phyloP scores from a whole-genome alignment of 2,797 vertebrate genomes.

The Micromesistius poutassou region DNA sequence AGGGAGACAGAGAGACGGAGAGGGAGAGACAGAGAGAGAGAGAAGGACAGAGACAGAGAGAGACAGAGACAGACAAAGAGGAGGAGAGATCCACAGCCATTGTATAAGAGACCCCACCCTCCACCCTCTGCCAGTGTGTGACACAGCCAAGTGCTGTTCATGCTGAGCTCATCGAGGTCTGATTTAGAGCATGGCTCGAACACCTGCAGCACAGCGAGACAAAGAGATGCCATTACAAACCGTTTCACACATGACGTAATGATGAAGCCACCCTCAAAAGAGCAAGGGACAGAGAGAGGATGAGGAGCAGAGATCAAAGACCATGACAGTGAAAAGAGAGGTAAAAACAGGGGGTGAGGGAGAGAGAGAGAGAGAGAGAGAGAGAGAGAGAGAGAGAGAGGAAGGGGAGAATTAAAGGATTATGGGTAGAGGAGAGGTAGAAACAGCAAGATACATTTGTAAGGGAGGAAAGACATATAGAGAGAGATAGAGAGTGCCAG shows the following conservation, averaged over 20 bases:
- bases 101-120: neutral
- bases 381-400: neutral
- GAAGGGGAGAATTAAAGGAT: neutral
- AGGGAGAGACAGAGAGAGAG: too few relatives aligned
- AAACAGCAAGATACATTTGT: neutral
- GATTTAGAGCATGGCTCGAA: neutral
- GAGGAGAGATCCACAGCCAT: neutral
- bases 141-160: neutral
- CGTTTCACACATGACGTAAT: neutral
- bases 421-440: neutral
- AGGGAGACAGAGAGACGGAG: neutral
- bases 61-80: neutral
- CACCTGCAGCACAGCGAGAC: neutral
- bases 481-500: constrained; percentile 2
- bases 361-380: neutral
- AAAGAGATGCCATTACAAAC: neutral
- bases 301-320: neutral
- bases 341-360: neutral
- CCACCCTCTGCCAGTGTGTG: neutral
- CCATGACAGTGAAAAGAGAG: neutral
- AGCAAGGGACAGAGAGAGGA: neutral
- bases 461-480: neutral
- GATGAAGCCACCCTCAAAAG: neutral
- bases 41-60: neutral
- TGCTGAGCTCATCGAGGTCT: neutral